These are phyloP conservation scores for Boloria euphrosyne DNA, from an alignment of 2,888 invertebrate species.

Conservation along the genomic window DNA sequence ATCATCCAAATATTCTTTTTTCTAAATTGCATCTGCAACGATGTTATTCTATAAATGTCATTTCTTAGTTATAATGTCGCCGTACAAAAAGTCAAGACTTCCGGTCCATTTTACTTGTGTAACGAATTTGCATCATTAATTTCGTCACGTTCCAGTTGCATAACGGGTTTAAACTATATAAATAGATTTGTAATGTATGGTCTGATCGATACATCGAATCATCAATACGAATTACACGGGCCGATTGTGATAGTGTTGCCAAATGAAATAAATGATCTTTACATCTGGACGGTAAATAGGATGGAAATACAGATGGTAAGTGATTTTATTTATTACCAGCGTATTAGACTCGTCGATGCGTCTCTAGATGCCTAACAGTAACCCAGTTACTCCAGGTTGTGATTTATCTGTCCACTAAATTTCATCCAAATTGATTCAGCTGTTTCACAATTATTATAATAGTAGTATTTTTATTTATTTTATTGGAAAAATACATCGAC, in stretches of 20 bases:
- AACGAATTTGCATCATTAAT: constrained; percentile 38
- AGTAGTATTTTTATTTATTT: no score
- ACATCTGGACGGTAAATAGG: constrained; percentile 16
- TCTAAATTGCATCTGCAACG: not conserved
- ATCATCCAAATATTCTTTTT: no score
- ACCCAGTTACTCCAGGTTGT: no score
- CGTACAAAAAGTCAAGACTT: not conserved
- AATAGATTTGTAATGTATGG: constrained; percentile 53
- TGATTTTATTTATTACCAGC: not conserved
- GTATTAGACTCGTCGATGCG: no score
- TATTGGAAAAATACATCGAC: no score
- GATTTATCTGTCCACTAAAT: no score
- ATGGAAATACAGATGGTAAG: not conserved
- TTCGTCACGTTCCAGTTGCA: constrained; percentile 39
- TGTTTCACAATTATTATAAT: no score
- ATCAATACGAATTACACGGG: constrained; percentile 76
- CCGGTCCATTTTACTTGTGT: constrained; percentile 22
- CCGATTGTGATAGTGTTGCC: constrained; percentile 41
- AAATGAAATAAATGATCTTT: constrained; percentile 8
- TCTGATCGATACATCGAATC: constrained; percentile 53
- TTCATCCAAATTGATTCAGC: no score
- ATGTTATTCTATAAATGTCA: not conserved
- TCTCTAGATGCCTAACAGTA: no score
- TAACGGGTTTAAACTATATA: constrained; percentile 49
- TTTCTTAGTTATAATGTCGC: not conserved